Evolutionary conservation across 2,113 vertebrate genomes (phyloP).

Genomic region (Microtus montanus): DNA sequence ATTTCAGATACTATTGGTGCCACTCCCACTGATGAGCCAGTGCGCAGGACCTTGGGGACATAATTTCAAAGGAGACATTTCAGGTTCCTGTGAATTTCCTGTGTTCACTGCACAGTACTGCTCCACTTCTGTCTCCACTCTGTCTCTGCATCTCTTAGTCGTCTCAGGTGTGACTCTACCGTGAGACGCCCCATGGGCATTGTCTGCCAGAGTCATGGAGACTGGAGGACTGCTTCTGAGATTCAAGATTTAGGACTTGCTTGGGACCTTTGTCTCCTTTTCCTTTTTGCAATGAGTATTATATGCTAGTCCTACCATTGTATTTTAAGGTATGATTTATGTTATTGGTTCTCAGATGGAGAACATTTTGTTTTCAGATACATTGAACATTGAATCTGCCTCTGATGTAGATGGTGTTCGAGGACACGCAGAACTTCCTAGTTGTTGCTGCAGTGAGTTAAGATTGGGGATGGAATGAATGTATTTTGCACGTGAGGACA

Average conservation of each 20-base stretch:
- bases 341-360: not conserved
- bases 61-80: not conserved
- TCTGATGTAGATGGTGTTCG: not conserved
- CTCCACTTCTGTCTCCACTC: not conserved
- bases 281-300: not conserved
- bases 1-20: not conserved
- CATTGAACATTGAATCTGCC: not conserved
- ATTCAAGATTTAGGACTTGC: not conserved
- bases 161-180: not conserved
- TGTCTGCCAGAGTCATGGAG: not conserved
- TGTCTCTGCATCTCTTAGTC: not conserved
- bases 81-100: not conserved
- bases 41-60: not conserved
- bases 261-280: too few relatives aligned
- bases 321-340: not conserved
- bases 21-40: not conserved
- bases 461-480: not conserved
- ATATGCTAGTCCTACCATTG: not conserved
- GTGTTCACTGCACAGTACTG: not conserved
- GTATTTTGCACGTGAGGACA: not conserved
- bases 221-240: not conserved
- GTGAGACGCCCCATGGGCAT: not conserved
- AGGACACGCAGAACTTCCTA: not conserved
- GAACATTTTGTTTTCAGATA: not conserved
- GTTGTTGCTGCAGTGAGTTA: not conserved